Percentiles rank a stretch among this genome's conserved stretches.
These are phyloP conservation scores for Aix galericulata DNA, from an alignment of 2,113 vertebrate genomes.

Conservation along the genomic window DNA sequence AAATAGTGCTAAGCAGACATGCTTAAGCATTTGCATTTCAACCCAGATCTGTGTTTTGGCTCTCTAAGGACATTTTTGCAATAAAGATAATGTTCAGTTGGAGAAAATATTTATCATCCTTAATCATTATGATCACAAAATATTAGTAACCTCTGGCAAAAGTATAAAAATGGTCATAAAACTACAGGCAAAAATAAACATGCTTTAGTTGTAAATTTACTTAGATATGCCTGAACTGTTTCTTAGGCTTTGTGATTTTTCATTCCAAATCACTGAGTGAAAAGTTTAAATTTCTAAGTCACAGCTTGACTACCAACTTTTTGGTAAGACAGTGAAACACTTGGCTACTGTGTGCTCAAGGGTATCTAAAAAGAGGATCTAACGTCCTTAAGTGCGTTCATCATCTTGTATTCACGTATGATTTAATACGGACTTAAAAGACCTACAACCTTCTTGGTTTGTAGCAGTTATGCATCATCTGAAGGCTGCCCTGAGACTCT, in stretches of 20 bases:
- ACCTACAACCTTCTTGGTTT: not conserved
- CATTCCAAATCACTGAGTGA: not conserved
- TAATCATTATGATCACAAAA: not conserved
- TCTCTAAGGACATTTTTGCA: not conserved
- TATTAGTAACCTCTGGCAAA: not conserved
- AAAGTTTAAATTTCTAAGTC: not conserved
- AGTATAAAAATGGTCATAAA: not conserved
- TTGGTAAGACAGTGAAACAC: not conserved
- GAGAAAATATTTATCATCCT: not conserved
- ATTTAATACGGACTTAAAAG: not conserved
- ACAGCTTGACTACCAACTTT: not conserved
- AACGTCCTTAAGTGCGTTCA: not conserved
- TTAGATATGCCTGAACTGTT: not conserved
- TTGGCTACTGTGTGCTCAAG: not conserved
- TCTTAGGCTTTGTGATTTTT: not conserved
- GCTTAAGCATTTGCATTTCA: not conserved
- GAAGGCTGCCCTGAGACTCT: not conserved
- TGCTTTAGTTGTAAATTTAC: not conserved
- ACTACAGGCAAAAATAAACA: not conserved
- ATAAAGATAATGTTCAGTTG: not conserved
- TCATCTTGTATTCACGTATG: not conserved
- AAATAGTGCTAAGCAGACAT: not conserved
- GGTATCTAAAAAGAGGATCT: not conserved
- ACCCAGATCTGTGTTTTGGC: not conserved
- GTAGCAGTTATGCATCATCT: not conserved